These are phyloP conservation scores for Hypothenemus hampei DNA, from an alignment of 1,140 invertebrate species.

Conservation along the genomic window DNA sequence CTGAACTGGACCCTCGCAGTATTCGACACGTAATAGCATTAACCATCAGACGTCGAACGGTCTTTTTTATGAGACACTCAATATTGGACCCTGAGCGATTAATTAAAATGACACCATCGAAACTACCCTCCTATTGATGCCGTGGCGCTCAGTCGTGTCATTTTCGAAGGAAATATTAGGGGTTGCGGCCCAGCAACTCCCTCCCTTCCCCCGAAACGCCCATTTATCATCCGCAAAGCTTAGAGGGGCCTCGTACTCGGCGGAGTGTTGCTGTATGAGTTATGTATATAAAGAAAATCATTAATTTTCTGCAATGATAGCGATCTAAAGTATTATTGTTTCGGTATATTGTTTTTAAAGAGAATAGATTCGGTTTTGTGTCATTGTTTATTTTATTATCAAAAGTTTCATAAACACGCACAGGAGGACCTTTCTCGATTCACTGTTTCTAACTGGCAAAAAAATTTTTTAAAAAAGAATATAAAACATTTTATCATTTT, in stretches of 20 bases:
- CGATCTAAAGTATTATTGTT: too few species aligned
- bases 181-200: too few species aligned
- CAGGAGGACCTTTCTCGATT: too few species aligned
- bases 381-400: too few species aligned
- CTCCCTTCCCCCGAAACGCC: constrained; percentile 7
- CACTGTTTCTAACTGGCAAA: too few species aligned
- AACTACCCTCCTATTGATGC: constrained; percentile 8
- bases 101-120: constrained; percentile 12
- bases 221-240: constrained; percentile 10
- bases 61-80: constrained; percentile 12
- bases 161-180: constrained; percentile 11
- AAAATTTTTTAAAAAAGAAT: too few species aligned
- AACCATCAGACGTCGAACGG: constrained; percentile 15
- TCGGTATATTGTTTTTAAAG: too few species aligned
- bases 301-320: too few species aligned
- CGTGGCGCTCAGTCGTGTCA: constrained; percentile 6
- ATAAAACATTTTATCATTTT: too few species aligned
- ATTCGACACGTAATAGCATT: constrained; percentile 7
- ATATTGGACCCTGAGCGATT: constrained; percentile 16
- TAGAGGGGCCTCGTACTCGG: constrained; percentile 1
- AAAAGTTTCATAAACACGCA: too few species aligned
- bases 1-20: too few species aligned
- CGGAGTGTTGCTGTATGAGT: constrained; percentile 10
- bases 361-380: too few species aligned
- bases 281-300: constrained; percentile 10